Evolutionary conservation across 35 echinoderm and acorn worm species (phyloP).

Genomic region (Strongylocentrotus purpuratus): DNA sequence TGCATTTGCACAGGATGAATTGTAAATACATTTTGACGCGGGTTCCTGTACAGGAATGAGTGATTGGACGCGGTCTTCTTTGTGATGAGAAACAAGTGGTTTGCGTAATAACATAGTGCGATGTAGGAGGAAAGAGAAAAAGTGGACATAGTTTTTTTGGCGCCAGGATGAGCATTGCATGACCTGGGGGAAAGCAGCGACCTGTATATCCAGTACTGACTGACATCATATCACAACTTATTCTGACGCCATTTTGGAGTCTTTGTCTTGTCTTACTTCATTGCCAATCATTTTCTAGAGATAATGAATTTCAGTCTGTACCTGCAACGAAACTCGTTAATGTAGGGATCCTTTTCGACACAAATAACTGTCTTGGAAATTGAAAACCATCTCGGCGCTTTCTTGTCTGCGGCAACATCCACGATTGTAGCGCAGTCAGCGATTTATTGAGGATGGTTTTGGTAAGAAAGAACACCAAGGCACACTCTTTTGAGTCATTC

Average conservation of each 20-base stretch:
- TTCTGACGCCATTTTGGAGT: constrained; percentile 41
- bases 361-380: background rate
- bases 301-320: background rate
- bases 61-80: constrained; percentile 22
- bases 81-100: background rate
- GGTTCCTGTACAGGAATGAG: background rate
- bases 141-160: background rate
- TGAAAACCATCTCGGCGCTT: background rate
- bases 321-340: background rate
- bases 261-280: background rate
- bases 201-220: background rate
- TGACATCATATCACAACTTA: background rate
- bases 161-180: constrained; percentile 1
- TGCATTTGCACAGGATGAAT: constrained; percentile 53
- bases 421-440: background rate
- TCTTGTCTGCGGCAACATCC: no score
- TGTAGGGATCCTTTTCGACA: background rate
- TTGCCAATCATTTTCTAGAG: background rate
- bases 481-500: background rate
- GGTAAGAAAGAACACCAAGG: background rate
- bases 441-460: background rate
- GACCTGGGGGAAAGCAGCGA: constrained; percentile 4
- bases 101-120: background rate
- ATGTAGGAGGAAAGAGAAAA: background rate
- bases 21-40: constrained; percentile 54